phyloP scores from a whole-genome alignment of 2,797 vertebrate genomes.

The Scyliorhinus canicula region DNA sequence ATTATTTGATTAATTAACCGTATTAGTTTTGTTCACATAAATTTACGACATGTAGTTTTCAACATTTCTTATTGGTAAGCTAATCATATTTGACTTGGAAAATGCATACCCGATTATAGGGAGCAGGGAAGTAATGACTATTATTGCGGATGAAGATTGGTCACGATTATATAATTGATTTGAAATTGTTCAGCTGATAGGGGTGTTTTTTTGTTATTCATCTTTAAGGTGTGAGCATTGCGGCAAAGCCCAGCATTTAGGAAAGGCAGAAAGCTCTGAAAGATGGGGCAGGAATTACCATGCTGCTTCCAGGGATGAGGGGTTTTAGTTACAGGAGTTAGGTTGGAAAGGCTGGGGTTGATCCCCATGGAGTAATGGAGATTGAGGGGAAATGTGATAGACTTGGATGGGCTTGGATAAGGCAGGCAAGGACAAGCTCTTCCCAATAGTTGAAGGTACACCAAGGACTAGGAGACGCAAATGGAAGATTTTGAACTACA shows the following conservation, averaged over 20 bases:
- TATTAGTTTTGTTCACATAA: not conserved
- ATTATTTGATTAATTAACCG: conserved; percentile 16
- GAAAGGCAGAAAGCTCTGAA: not conserved
- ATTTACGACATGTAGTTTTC: not conserved
- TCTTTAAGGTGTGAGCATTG: not conserved
- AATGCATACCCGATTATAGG: not conserved
- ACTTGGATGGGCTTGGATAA: not conserved
- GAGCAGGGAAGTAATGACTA: not conserved
- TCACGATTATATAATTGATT: not conserved
- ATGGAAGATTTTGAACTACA: not conserved
- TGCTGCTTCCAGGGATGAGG: not conserved
- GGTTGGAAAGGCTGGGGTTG: not conserved
- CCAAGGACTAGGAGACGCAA: not conserved
- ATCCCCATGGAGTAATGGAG: not conserved
- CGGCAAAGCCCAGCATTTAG: not conserved
- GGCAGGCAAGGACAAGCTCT: not conserved
- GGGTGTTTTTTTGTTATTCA: not conserved
- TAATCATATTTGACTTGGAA: not conserved
- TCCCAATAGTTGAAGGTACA: not conserved
- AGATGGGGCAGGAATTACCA: not conserved
- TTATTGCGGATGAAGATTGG: not conserved
- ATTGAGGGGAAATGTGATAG: not conserved
- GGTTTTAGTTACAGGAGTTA: not conserved
- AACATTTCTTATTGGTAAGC: not conserved
- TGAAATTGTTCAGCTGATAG: not conserved